Evolutionary conservation across 2,888 invertebrate genomes (phyloP), one percentile per base, ranked within the genome.

Genomic region (Julus scanicus): DNA sequence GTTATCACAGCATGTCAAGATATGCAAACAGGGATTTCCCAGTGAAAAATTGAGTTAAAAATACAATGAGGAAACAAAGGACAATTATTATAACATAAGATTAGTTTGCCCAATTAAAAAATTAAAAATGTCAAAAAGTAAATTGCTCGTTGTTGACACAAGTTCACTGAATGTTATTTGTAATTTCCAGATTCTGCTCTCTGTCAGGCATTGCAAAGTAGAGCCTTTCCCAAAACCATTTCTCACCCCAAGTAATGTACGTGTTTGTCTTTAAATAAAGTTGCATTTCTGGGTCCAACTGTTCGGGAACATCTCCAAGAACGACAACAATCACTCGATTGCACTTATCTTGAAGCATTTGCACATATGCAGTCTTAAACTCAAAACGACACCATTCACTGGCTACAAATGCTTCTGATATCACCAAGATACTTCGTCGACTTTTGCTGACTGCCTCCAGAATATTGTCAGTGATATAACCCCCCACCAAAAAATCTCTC

Each of bases 311-410:
- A 8, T 63, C 84, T 87, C 91, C 91, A 89, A 91, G 89, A 86
- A 91, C 89, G 6, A 91, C 89, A 37, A 91, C 90, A 44, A 91
- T 90, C 13, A 91, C 90, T 88, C 91, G 91, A 9, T 88, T 89
- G 49, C 89, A 89, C 88, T 89, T 90, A 86, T 91, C 90, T 80
- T 89, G 89, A 20, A 91, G 88, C 89, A 90, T 90, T 85, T 91
- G 90, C 15, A 90, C 89, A 63, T 90, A 90, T 8, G 90, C 91
- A 84, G 91, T 86, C 3, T 89, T 89, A 85, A 91, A 87, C 88
- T 91, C 91, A 48, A 90, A 90, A 86, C 90, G 89, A 86, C 91
- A 91, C 91, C 91, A 91, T 39, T 90, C 89, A 80, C 91, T 91
- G 63, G 87, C 87, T 2, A 90, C 89, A 89, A 91, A 91, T 49